Conservation (phyloP, 2,797 vertebrate species). For the Rachycentron canadum region DNA sequence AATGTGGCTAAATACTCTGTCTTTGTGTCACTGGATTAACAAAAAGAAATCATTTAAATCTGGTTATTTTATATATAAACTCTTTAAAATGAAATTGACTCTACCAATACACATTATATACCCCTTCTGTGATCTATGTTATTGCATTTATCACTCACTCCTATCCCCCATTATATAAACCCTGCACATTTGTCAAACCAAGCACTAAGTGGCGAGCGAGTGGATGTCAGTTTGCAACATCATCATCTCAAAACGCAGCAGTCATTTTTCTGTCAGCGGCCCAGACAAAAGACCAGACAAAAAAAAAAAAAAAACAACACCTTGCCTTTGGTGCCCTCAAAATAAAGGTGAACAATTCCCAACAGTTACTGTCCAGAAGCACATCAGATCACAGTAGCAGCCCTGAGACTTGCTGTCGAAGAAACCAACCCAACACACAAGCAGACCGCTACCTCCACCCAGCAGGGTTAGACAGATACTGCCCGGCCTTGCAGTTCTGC, state of each 20-base stretch:
- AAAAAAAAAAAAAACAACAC: neutral
- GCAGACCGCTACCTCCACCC: neutral
- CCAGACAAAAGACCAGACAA: neutral
- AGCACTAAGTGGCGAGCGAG: neutral
- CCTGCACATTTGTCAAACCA: neutral
- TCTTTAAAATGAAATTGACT: no score
- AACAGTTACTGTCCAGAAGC: neutral
- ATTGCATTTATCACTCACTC: neutral
- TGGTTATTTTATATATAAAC: neutral
- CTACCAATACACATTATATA: neutral
- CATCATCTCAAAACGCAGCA: constrained; percentile 1
- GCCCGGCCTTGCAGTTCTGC: constrained; percentile 4
- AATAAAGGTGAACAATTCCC: neutral
- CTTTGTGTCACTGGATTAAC: neutral
- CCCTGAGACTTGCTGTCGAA: neutral
- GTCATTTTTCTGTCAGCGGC: neutral
- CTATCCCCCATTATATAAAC: neutral
- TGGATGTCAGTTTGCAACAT: constrained; percentile 10
- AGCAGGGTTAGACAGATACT: neutral
- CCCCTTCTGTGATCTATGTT: no score
- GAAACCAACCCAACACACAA: neutral
- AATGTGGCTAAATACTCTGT: no score
- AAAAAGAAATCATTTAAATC: neutral
- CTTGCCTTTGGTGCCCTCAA: neutral
- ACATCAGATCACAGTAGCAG: neutral